Conservation (phyloP, 1,140 invertebrate species). For the Sminthurides bifidus region DNA sequence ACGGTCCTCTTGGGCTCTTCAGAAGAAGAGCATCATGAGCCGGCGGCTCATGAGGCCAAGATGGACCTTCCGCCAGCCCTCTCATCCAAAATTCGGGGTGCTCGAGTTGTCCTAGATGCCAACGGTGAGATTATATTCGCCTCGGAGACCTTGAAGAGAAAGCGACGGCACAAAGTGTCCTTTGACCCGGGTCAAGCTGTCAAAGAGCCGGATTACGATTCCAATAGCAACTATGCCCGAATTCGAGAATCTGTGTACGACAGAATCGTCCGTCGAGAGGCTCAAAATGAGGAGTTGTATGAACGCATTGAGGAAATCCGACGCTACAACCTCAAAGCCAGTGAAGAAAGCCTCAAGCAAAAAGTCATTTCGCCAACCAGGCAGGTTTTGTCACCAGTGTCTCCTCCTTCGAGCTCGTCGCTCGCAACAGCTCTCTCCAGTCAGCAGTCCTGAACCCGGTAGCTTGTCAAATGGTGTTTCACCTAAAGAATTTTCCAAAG, state of each 20-base stretch:
- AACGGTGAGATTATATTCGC: constrained; percentile 81
- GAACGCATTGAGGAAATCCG: constrained; percentile 31
- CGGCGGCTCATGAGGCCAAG: constrained; percentile 19
- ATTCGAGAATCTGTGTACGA: constrained; percentile 30
- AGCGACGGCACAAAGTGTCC: constrained; percentile 47
- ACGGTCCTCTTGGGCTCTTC: constrained; percentile 30
- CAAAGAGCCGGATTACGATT: constrained; percentile 36
- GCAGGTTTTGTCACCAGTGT: not conserved
- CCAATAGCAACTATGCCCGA: constrained; percentile 14
- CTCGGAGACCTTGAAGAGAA: constrained; percentile 68
- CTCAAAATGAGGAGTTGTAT: constrained; percentile 29
- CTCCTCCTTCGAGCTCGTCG: no score
- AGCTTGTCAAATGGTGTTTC: no score
- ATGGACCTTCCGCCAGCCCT: not conserved
- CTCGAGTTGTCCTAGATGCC: constrained; percentile 69
- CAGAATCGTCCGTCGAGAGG: constrained; percentile 18
- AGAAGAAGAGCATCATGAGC: constrained; percentile 23
- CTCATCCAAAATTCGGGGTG: constrained; percentile 33
- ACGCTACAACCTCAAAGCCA: constrained; percentile 27
- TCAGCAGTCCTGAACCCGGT: no score
- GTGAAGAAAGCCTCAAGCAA: constrained; percentile 7
- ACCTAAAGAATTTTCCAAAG: no score
- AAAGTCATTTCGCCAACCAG: not conserved
- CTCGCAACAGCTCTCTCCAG: no score
- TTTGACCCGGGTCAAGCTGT: constrained; percentile 70